phyloP scores from a whole-genome alignment of 2,113 vertebrate genomes.

The Vimba vimba region DNA sequence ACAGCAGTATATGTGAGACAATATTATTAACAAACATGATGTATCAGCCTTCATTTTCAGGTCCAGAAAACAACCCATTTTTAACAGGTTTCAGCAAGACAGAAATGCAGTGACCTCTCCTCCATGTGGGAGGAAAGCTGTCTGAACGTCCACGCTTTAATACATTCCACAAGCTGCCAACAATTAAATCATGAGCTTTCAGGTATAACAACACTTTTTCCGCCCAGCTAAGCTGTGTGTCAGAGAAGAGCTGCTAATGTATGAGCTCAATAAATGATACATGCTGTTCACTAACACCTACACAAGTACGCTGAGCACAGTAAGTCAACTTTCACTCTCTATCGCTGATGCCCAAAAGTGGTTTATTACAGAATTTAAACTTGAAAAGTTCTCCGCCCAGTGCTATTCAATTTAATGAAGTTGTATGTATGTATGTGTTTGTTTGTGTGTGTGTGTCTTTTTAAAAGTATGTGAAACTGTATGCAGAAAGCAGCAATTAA shows the following conservation, averaged over 20 bases:
- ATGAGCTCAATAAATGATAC: slow-evolving; percentile 35
- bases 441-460: background rate
- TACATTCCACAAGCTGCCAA: slow-evolving; percentile 23
- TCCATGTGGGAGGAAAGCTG: slow-evolving; percentile 36
- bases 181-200: slow-evolving; percentile 17
- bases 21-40: background rate
- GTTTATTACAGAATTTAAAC: background rate
- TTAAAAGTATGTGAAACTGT: background rate
- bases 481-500: background rate
- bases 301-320: background rate
- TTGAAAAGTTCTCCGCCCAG: background rate
- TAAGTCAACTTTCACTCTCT: background rate
- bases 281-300: slow-evolving; percentile 26
- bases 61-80: background rate
- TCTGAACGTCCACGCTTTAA: slow-evolving; percentile 23
- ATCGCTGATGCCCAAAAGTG: background rate
- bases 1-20: background rate
- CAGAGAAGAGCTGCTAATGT: background rate
- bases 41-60: background rate
- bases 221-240: background rate
- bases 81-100: background rate
- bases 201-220: background rate
- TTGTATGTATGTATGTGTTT: too few relatives aligned
- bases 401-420: background rate
- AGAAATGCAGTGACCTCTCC: slow-evolving; percentile 13